Conservation (phyloP, 2,888 invertebrate genomes). For the Tridacna crocea region DNA sequence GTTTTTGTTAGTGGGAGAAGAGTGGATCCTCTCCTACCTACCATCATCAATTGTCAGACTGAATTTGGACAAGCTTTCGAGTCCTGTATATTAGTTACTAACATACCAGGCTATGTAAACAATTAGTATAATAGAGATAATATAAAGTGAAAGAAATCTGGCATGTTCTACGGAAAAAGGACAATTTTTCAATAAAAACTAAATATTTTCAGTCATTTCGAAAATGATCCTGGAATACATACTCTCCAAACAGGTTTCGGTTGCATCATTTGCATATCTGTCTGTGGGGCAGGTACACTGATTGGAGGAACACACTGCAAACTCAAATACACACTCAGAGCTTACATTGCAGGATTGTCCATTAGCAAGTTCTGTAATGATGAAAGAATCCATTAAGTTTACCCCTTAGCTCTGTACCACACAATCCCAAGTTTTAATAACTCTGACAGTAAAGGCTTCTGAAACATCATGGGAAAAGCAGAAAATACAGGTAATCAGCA, state of each 20-base stretch:
- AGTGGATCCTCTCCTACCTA: too few species aligned
- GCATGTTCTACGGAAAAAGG: background rate
- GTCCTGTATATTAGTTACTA: too few species aligned
- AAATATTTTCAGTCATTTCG: background rate
- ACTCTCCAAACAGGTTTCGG: slow-evolving; percentile 8
- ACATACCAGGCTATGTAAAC: too few species aligned
- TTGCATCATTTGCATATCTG: background rate
- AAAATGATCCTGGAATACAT: background rate
- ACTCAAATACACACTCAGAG: background rate
- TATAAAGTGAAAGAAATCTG: background rate
- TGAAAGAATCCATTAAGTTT: background rate
- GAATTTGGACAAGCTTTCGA: too few species aligned
- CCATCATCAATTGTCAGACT: too few species aligned
- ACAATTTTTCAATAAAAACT: background rate
- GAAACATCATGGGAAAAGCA: background rate
- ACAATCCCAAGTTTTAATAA: background rate
- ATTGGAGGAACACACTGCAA: background rate
- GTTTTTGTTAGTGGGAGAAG: too few species aligned
- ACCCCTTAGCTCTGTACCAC: background rate
- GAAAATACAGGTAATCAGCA: background rate
- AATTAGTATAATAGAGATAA: background rate
- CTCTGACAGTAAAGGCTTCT: background rate
- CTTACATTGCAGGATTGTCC: slow-evolving; percentile 11
- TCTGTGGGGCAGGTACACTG: slow-evolving; percentile 12
- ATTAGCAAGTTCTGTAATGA: slow-evolving; percentile 14